Evolutionary conservation across 2,113 vertebrate genomes (phyloP).

Genomic region (Sorex araneus): DNA sequence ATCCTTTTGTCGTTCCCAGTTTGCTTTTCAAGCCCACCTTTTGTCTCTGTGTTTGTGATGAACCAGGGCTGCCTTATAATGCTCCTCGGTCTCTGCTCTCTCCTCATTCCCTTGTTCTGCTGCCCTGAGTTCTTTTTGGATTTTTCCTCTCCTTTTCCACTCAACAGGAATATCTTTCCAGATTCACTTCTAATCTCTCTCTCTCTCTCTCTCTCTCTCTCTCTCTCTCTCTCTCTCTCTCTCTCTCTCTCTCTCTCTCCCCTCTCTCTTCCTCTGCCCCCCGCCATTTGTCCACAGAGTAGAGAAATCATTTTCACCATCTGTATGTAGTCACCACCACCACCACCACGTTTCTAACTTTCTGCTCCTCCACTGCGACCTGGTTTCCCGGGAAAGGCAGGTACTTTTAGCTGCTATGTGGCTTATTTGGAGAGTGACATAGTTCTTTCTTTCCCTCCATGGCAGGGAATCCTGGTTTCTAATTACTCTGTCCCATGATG

Average conservation of each 20-base stretch:
- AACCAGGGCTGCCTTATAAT: slow-evolving; percentile 48
- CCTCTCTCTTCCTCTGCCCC: fast-evolving
- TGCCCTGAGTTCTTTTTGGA: background rate
- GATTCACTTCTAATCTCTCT: background rate
- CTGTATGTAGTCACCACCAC: no score
- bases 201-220: fast-evolving
- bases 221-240: fast-evolving
- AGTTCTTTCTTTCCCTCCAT: background rate
- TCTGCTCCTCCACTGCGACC: background rate
- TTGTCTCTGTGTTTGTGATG: background rate
- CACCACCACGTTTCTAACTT: no score
- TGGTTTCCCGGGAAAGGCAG: background rate
- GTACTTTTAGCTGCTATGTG: background rate
- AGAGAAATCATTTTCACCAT: no score
- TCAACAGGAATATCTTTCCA: background rate
- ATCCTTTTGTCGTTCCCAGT: background rate
- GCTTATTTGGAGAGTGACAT: background rate
- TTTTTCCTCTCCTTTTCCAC: background rate
- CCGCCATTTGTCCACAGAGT: no score
- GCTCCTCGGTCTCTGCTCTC: background rate
- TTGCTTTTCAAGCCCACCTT: background rate
- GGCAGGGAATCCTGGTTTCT: slow-evolving; percentile 21
- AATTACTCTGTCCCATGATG: background rate
- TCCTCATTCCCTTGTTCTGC: background rate
- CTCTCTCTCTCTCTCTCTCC: background rate